These are phyloP conservation scores for Rafetus swinhoei DNA, from an alignment of 2,113 vertebrate species.

Conservation along the genomic window DNA sequence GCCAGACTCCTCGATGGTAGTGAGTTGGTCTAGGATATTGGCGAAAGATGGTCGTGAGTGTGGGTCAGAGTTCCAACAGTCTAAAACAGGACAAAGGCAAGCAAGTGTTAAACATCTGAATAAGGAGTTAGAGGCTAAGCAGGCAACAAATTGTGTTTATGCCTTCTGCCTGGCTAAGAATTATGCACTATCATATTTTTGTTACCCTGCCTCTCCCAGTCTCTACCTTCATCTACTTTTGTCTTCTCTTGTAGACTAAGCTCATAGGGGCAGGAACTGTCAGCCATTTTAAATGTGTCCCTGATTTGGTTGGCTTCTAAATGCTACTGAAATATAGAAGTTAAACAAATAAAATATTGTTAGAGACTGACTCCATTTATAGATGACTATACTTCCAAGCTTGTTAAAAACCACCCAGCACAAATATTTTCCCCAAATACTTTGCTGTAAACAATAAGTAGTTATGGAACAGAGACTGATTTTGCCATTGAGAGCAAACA, in stretches of 20 bases:
- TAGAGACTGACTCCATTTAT: not conserved
- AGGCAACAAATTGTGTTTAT: conserved; percentile 21
- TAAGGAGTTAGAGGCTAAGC: not conserved
- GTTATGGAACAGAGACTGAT: not conserved
- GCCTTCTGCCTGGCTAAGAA: conserved; percentile 64
- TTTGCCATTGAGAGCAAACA: not conserved
- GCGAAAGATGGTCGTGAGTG: conserved; percentile 92
- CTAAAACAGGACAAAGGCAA: conserved; percentile 73
- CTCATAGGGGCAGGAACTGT: not conserved
- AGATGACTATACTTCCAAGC: not conserved
- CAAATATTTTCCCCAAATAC: not conserved
- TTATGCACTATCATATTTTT: not conserved
- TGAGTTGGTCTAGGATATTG: conserved; percentile 91
- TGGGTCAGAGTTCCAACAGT: conserved; percentile 94
- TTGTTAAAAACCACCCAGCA: not conserved
- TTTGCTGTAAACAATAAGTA: not conserved
- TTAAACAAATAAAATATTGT: not conserved
- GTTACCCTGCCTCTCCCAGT: not conserved
- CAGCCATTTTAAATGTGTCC: not conserved
- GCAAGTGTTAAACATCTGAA: not conserved
- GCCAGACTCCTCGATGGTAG: conserved; percentile 94
- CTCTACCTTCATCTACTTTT: not conserved
- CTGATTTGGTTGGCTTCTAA: not conserved
- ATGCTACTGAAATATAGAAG: not conserved
- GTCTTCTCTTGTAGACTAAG: not conserved